These are phyloP conservation scores for Ormia ochracea DNA, from an alignment of 2,888 invertebrate genomes.

Conservation along the genomic window DNA sequence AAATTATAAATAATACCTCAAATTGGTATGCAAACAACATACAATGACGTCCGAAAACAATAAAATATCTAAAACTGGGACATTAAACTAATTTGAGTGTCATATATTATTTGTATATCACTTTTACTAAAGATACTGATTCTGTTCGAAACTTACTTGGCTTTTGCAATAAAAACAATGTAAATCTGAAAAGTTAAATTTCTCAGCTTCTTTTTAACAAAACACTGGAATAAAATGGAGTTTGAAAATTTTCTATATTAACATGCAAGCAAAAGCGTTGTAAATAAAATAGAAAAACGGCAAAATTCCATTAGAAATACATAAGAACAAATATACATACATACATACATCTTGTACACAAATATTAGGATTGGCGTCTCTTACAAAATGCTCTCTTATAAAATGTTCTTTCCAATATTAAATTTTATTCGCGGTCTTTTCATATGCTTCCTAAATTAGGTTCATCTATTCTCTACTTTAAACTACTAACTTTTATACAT, in stretches of 20 bases:
- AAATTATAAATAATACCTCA: too few species aligned
- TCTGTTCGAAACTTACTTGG: too few species aligned
- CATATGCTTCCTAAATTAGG: not conserved
- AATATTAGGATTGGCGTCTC: not conserved
- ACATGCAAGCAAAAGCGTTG: not conserved
- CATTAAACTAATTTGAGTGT: too few species aligned
- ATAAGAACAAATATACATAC: not conserved
- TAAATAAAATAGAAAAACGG: conserved; percentile 14
- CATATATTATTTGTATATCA: too few species aligned
- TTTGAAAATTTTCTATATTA: not conserved
- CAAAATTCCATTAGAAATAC: conserved; percentile 23
- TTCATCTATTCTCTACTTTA: too few species aligned
- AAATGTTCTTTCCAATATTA: not conserved
- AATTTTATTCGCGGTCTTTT: not conserved
- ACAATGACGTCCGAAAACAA: too few species aligned
- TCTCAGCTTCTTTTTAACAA: not conserved
- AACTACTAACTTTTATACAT: too few species aligned
- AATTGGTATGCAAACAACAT: too few species aligned
- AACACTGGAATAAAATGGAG: conserved; percentile 14
- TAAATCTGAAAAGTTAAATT: not conserved
- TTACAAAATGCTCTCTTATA: not conserved
- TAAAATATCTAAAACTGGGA: too few species aligned
- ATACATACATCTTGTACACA: not conserved
- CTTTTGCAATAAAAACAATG: not conserved
- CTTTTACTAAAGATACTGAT: too few species aligned